Conservation (phyloP, 2,113 vertebrate species). For the Noctilio leporinus region DNA sequence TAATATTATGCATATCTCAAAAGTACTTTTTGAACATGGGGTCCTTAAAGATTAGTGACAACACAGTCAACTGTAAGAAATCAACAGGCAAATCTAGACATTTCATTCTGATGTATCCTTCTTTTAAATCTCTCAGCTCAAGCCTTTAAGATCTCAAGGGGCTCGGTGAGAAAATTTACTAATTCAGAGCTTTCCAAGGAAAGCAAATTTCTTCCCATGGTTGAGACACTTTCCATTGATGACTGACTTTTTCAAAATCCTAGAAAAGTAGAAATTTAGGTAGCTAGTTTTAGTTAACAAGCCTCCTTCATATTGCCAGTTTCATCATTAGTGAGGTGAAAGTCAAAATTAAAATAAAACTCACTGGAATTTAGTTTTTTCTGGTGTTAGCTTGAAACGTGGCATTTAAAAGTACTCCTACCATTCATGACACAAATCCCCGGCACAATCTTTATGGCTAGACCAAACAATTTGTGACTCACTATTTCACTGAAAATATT, state of each 20-base stretch:
- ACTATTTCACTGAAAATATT: neutral
- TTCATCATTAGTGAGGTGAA: neutral
- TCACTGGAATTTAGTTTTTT: neutral
- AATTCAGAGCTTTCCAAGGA: neutral
- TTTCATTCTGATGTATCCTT: neutral
- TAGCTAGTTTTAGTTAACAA: neutral
- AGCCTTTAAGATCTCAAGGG: neutral
- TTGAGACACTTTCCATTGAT: neutral
- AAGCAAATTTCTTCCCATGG: neutral
- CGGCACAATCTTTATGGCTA: neutral
- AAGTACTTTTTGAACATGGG: neutral
- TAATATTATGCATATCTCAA: neutral
- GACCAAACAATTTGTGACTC: neutral
- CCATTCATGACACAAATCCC: neutral
- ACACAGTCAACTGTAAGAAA: neutral
- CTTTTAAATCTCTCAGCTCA: neutral
- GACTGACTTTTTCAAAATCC: neutral
- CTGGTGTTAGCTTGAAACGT: neutral
- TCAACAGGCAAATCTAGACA: neutral
- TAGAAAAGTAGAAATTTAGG: neutral
- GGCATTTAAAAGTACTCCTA: neutral
- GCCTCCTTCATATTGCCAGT: neutral
- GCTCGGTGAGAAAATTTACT: neutral
- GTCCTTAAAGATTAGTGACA: neutral
- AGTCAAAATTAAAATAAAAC: slow-evolving; percentile 32